These are phyloP conservation scores for Lepas anatifera DNA, from an alignment of 2,888 invertebrate species.

Conservation along the genomic window DNA sequence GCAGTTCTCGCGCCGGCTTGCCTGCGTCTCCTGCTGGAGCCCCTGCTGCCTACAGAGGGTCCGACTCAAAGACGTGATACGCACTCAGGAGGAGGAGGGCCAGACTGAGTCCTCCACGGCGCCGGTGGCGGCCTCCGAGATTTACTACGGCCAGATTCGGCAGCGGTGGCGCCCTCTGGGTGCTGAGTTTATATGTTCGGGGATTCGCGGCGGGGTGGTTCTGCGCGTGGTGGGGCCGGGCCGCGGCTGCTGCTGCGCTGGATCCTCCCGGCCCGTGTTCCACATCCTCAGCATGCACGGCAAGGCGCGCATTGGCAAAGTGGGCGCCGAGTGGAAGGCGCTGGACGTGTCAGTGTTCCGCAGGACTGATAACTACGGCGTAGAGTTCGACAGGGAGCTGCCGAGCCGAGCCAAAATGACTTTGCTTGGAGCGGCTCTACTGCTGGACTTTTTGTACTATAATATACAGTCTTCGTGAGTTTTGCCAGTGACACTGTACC, in stretches of 20 bases:
- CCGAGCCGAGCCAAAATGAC: not conserved
- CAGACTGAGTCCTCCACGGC: not conserved
- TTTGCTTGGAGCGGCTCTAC: not conserved
- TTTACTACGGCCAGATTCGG: not conserved
- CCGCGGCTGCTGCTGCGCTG: not conserved
- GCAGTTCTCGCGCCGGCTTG: not conserved
- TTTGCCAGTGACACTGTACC: no score
- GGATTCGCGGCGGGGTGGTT: not conserved
- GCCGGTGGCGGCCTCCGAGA: not conserved
- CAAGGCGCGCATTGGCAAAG: not conserved
- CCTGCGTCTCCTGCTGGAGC: constrained; percentile 2
- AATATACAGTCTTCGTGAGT: not conserved
- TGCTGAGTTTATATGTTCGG: not conserved
- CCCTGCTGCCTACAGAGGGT: not conserved
- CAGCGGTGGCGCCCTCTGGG: not conserved
- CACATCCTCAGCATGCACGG: not conserved
- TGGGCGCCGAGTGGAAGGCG: not conserved
- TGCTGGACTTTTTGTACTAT: not conserved
- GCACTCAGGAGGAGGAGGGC: not conserved
- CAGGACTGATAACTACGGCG: not conserved
- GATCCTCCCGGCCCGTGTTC: not conserved
- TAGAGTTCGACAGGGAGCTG: not conserved
- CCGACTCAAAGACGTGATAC: not conserved
- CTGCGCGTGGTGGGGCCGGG: not conserved
- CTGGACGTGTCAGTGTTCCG: not conserved